These are phyloP conservation scores for Delphinapterus leucas DNA, from an alignment of 2,113 vertebrate genomes.

Conservation along the genomic window DNA sequence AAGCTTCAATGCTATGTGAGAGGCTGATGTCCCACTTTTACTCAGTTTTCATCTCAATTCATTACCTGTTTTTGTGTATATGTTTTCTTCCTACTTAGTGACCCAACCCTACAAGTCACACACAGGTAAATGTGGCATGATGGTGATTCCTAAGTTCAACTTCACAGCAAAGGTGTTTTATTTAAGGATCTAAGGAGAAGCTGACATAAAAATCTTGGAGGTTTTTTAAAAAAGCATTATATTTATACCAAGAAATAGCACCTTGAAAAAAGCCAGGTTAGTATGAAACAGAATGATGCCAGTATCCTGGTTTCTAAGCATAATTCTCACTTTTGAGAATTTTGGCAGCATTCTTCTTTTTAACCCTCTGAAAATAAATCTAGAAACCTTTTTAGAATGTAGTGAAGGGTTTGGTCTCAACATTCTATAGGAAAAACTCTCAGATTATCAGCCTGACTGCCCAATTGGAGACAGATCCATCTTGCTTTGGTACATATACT, in stretches of 20 bases:
- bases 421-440: neutral
- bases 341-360: neutral
- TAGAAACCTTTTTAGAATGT: neutral
- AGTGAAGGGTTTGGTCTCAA: neutral
- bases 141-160: neutral
- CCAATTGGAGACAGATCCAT: neutral
- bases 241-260: neutral
- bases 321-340: neutral
- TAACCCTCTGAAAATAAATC: neutral
- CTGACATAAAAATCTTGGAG: neutral
- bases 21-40: neutral
- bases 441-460: neutral
- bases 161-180: neutral
- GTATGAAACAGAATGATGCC: neutral
- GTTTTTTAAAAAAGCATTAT: neutral
- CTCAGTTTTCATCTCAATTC: neutral
- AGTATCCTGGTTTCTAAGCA: neutral
- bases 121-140: neutral
- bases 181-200: slow-evolving; percentile 25
- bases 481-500: neutral
- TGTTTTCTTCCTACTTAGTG: neutral
- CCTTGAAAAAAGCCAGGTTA: neutral
- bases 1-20: neutral
- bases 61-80: neutral
- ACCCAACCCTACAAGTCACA: neutral